Conservation (phyloP, 2,888 invertebrate species). For the Lasioglossum leucozonium region DNA sequence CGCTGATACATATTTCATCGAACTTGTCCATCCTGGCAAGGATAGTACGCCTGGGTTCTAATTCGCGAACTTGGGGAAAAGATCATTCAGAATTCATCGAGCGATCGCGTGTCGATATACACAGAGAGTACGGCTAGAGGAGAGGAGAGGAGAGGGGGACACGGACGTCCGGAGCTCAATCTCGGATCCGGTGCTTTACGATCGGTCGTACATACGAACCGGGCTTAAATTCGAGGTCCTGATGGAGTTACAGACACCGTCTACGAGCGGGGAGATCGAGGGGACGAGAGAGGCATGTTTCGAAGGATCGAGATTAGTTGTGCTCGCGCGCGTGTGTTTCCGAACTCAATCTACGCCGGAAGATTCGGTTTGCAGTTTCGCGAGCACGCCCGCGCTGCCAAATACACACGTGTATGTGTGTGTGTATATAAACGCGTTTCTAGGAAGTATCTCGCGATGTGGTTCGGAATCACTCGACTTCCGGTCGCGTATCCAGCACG, state of each 20-base stretch:
- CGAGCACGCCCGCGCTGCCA: conserved; percentile 36
- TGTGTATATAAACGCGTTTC: not conserved
- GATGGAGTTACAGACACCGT: conserved; percentile 64
- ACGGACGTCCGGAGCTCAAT: conserved; percentile 33
- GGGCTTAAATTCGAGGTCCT: conserved; percentile 64
- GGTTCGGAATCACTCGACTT: conserved; percentile 27
- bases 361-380: conserved; percentile 76
- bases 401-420: not conserved
- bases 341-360: conserved; percentile 77
- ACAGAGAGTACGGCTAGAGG: not conserved
- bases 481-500: conserved; percentile 21
- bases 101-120: not conserved
- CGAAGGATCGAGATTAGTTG: conserved; percentile 72
- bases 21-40: not conserved
- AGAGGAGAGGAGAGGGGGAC: not conserved
- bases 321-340: conserved; percentile 75
- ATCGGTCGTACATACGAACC: conserved; percentile 68
- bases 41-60: not conserved
- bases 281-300: not conserved
- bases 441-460: conserved; percentile 22
- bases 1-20: conserved; percentile 17
- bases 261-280: not conserved
- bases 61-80: not conserved
- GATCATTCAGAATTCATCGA: conserved; percentile 37
- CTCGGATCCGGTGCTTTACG: conserved; percentile 49